Conservation (phyloP, 2,797 vertebrate genomes). For the Acropternis orthonyx region DNA sequence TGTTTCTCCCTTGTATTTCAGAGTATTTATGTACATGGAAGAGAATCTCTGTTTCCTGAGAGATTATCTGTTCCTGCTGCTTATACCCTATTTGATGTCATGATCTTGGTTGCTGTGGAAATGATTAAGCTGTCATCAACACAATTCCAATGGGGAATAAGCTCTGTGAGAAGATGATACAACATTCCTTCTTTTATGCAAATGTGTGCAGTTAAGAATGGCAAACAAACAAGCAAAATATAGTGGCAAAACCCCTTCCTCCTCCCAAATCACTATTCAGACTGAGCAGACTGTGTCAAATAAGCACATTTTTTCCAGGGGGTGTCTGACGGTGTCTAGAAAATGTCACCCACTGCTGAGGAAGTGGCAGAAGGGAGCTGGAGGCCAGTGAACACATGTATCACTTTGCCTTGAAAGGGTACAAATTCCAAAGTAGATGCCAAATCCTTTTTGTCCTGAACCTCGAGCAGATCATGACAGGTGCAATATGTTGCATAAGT, state of each 20-base stretch:
- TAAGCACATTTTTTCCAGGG: background rate
- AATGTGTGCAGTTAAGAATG: slow-evolving; percentile 28
- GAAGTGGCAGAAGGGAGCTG: background rate
- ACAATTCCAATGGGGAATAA: slow-evolving; percentile 42
- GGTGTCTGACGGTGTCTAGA: background rate
- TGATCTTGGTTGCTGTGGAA: slow-evolving; percentile 62
- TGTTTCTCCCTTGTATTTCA: background rate
- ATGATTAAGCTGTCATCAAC: slow-evolving; percentile 65
- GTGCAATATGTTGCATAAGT: background rate
- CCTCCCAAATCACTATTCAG: background rate
- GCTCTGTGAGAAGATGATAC: slow-evolving; percentile 23
- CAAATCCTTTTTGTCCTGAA: background rate
- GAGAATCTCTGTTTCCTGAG: slow-evolving; percentile 11
- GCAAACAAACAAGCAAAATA: slow-evolving; percentile 18
- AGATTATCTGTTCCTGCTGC: slow-evolving; percentile 37
- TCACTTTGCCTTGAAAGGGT: background rate
- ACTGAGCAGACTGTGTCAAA: background rate
- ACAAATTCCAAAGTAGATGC: background rate
- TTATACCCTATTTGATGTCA: slow-evolving; percentile 19
- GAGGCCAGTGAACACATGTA: background rate
- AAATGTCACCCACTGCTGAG: background rate
- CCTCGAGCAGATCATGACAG: background rate
- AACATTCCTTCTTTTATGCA: slow-evolving; percentile 33
- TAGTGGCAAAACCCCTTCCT: background rate
- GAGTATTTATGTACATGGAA: background rate